A percentile compares a stretch with the other conserved stretches of the same genome.
Evolutionary conservation across 2,797 vertebrate genomes (phyloP).

Genomic region (Protonibea diacanthus): DNA sequence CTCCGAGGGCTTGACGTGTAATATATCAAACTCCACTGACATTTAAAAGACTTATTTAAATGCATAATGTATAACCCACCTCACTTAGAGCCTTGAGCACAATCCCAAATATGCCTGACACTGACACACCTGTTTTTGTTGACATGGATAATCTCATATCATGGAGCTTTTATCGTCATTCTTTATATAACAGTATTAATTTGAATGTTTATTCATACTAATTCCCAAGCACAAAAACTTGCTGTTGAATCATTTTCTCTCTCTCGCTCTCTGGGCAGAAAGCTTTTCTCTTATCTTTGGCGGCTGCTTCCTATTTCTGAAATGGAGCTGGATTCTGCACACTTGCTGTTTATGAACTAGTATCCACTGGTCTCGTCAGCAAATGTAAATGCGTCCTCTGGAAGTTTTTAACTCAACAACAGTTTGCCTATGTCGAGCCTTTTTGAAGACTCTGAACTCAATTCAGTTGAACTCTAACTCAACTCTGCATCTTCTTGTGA

Average conservation of each 20-base stretch:
- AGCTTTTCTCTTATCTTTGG: slow-evolving; percentile 40
- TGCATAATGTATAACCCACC: too few species aligned
- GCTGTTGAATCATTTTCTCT: slow-evolving; percentile 23
- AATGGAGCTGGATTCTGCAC: slow-evolving; percentile 40
- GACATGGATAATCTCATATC: slow-evolving; percentile 24
- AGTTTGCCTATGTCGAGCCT: slow-evolving; percentile 24
- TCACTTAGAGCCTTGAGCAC: not conserved
- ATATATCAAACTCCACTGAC: not conserved
- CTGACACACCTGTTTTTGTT: slow-evolving; percentile 29
- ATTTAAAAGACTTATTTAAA: not conserved
- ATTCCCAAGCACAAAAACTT: slow-evolving; percentile 21
- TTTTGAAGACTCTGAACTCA: slow-evolving; percentile 48
- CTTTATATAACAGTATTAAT: slow-evolving; percentile 27
- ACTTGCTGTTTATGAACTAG: slow-evolving; percentile 42
- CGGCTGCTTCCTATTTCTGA: slow-evolving; percentile 21
- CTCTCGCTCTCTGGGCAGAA: slow-evolving; percentile 3
- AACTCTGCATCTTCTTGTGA: slow-evolving; percentile 40
- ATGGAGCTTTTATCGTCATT: not conserved
- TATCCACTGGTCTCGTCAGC: slow-evolving; percentile 23
- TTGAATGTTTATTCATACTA: slow-evolving; percentile 22
- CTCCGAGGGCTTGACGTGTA: not conserved
- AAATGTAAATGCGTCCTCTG: slow-evolving; percentile 38
- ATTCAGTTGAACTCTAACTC: slow-evolving; percentile 45
- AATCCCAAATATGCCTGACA: slow-evolving; percentile 4
- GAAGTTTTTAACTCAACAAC: slow-evolving; percentile 26